Conservation (phyloP, 2,888 invertebrate genomes). For the Conops quadrifasciatus region DNA sequence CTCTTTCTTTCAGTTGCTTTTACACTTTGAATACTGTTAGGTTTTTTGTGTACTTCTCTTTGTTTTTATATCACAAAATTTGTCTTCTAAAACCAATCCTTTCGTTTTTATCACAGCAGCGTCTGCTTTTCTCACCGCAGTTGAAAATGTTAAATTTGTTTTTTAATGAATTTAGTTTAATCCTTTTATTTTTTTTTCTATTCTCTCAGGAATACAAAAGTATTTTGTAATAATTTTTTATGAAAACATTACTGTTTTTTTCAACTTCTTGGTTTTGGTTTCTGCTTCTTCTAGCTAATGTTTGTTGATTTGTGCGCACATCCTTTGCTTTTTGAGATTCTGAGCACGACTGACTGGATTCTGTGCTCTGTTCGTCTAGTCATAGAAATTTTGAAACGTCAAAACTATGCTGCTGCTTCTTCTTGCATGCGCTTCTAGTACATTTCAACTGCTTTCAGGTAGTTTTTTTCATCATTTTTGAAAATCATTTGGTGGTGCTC, state of each 20-base stretch:
- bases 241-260: constrained; percentile 12
- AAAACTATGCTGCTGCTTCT: constrained; percentile 33
- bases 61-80: neutral
- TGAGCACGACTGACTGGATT: constrained; percentile 57
- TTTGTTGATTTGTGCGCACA: constrained; percentile 36
- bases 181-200: neutral
- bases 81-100: constrained; percentile 1
- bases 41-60: constrained; percentile 10
- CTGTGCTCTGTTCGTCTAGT: constrained; percentile 31
- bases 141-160: constrained; percentile 8
- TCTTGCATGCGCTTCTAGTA: constrained; percentile 1
- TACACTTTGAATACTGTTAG: constrained; percentile 15
- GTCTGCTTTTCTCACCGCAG: neutral
- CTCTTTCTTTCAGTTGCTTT: neutral
- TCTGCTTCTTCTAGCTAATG: constrained; percentile 17
- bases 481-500: constrained; percentile 16
- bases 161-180: neutral
- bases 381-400: constrained; percentile 49
- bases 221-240: constrained; percentile 21
- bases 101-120: neutral
- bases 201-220: neutral
- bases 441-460: constrained; percentile 28
- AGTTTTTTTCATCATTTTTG: constrained; percentile 18
- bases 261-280: constrained; percentile 17
- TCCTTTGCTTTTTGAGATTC: constrained; percentile 54